Conservation (phyloP, 2,888 invertebrate genomes). For the Tolmerus cingulatus region DNA sequence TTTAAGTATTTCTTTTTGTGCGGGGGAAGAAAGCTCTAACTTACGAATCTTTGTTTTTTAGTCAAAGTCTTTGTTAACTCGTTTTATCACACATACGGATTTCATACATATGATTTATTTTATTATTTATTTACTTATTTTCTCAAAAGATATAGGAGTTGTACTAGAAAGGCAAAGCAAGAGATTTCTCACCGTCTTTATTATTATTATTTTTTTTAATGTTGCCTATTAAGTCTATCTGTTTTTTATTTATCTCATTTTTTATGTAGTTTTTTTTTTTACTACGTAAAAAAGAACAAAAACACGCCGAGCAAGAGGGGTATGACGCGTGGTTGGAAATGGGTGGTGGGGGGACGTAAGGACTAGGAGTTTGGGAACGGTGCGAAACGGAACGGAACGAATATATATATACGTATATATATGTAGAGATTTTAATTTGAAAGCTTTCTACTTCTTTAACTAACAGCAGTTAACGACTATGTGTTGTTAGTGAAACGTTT, state of each 20-base stretch:
- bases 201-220: not conserved
- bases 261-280: not conserved
- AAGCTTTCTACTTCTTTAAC: not conserved
- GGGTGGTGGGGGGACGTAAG: not conserved
- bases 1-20: too few relatives aligned
- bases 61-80: constrained; percentile 13
- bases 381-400: not conserved
- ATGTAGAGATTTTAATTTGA: not conserved
- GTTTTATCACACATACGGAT: not conserved
- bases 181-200: not conserved
- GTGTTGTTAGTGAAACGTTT: constrained; percentile 52
- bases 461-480: constrained; percentile 51
- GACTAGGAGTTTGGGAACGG: not conserved
- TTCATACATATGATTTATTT: not conserved
- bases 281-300: constrained; percentile 13
- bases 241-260: not conserved
- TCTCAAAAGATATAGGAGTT: not conserved
- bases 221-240: not conserved
- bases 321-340: not conserved
- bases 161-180: constrained; percentile 23
- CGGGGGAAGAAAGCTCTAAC: not conserved
- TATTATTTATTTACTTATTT: not conserved
- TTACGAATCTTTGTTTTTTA: not conserved
- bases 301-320: not conserved
- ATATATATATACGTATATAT: not conserved